Evolutionary conservation across 2,888 invertebrate genomes (phyloP).

Genomic region (Iselma pallidipennis): DNA sequence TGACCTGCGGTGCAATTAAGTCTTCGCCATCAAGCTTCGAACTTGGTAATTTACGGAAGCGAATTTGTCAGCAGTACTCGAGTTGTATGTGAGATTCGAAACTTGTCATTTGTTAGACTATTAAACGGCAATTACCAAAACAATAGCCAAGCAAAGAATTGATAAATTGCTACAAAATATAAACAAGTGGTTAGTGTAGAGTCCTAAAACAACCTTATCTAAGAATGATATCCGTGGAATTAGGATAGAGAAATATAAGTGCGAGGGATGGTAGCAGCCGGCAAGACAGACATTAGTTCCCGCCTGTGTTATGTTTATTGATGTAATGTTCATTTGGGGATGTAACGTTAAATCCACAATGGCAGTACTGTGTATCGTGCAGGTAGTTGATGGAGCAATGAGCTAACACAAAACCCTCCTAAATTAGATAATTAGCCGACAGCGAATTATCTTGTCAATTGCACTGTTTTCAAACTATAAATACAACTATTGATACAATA

Average conservation of each 20-base stretch:
- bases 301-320: not conserved
- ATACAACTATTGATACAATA: too few species aligned
- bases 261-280: not conserved
- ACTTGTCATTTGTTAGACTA: not conserved
- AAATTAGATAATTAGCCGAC: not conserved
- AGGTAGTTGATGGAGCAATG: not conserved
- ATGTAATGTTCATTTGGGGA: not conserved
- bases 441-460: not conserved
- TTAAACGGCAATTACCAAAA: not conserved
- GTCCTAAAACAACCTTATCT: too few species aligned
- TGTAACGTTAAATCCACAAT: not conserved
- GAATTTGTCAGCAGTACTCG: conserved; percentile 3
- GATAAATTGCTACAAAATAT: too few species aligned
- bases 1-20: conserved; percentile 11
- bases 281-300: not conserved
- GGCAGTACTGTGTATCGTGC: not conserved
- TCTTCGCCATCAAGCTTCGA: conserved; percentile 11
- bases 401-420: not conserved
- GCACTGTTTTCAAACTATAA: too few species aligned
- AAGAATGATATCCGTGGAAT: too few species aligned
- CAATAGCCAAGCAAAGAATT: not conserved
- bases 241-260: not conserved
- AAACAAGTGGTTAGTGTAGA: too few species aligned
- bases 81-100: not conserved
- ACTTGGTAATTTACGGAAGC: conserved; percentile 10